Conservation (phyloP, 2,888 invertebrate species). For the Tenodera sinensis region DNA sequence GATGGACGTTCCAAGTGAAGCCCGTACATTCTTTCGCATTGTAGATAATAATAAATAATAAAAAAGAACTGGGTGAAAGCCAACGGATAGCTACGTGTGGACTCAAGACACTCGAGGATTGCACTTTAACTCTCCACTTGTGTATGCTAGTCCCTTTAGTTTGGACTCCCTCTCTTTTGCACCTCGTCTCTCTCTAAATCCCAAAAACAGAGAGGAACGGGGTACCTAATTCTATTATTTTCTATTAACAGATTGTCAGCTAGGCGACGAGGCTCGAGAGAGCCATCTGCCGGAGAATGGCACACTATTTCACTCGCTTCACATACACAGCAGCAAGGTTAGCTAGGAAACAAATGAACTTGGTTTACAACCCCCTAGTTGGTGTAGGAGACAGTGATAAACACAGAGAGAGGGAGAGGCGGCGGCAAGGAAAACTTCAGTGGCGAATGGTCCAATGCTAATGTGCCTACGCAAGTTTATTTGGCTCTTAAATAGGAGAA, state of each 20-base stretch:
- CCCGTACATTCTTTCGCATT: no score
- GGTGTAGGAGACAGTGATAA: conserved; percentile 1
- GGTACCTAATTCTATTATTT: conserved; percentile 35
- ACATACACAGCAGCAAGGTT: neutral
- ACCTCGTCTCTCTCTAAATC: conserved; percentile 17
- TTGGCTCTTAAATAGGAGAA: neutral
- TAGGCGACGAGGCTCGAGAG: conserved; percentile 28
- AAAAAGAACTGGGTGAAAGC: no score
- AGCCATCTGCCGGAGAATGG: conserved; percentile 27
- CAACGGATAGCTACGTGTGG: no score
- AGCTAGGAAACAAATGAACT: conserved; percentile 26
- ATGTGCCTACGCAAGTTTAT: neutral
- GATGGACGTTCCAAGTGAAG: no score
- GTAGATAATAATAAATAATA: no score
- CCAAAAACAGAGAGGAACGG: conserved; percentile 16
- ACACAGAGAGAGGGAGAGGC: neutral
- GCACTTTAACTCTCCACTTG: neutral
- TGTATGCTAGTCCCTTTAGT: neutral
- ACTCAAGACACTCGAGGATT: no score
- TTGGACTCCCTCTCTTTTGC: neutral
- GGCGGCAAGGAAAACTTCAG: neutral
- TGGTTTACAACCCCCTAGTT: conserved; percentile 22
- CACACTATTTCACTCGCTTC: conserved; percentile 27
- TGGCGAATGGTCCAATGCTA: neutral
- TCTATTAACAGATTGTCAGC: conserved; percentile 34